Conservation (phyloP, 2,113 vertebrate genomes). For the Scopus umbretta region DNA sequence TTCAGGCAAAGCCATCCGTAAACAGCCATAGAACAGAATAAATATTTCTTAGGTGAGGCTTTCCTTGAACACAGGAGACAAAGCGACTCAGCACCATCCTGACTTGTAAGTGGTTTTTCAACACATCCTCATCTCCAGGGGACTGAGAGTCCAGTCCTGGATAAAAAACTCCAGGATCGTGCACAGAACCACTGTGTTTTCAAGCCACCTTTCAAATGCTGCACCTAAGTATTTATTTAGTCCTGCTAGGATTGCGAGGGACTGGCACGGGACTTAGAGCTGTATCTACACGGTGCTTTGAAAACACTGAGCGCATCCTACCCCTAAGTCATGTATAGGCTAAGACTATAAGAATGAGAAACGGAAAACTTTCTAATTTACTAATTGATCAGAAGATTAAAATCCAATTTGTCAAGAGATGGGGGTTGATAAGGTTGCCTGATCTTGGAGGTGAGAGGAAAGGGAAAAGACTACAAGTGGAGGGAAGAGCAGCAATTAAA, state of each 20-base stretch:
- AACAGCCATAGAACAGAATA: background rate
- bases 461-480: background rate
- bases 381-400: background rate
- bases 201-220: background rate
- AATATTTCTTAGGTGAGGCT: background rate
- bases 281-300: background rate
- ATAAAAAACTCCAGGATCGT: background rate
- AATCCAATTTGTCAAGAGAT: background rate
- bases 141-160: background rate
- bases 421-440: too few species aligned
- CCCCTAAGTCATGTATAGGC: background rate
- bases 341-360: background rate
- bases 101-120: background rate
- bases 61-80: background rate
- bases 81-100: background rate
- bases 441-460: background rate
- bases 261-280: fast-evolving
- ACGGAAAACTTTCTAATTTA: background rate
- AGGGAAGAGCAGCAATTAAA: background rate
- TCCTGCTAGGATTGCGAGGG: background rate
- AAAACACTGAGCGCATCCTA: too few species aligned
- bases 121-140: fast-evolving
- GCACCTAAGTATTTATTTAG: fast-evolving
- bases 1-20: background rate
- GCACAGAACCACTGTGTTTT: too few species aligned